Percentiles rank a stretch among this genome's conserved stretches.
These are phyloP conservation scores for Microhierax caerulescens DNA, from an alignment of 2,797 vertebrate species.

Conservation along the genomic window DNA sequence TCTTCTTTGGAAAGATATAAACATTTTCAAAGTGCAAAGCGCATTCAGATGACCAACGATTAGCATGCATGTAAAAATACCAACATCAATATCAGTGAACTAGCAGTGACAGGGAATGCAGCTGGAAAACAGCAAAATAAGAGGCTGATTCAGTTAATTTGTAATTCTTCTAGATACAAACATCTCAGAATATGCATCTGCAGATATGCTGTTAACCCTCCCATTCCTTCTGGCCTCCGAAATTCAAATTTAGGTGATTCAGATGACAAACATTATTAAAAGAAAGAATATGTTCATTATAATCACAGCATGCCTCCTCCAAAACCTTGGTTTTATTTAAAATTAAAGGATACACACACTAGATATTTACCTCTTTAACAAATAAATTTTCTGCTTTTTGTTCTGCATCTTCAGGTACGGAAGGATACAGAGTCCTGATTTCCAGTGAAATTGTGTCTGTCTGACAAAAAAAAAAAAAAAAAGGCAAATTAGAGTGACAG, in stretches of 20 bases:
- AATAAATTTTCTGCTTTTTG: slow-evolving; percentile 90
- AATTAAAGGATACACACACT: background rate
- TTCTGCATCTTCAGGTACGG: slow-evolving; percentile 92
- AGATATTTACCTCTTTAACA: slow-evolving; percentile 91
- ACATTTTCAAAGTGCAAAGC: background rate
- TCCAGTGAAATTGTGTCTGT: slow-evolving; percentile 89
- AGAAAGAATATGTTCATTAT: background rate
- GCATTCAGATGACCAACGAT: background rate
- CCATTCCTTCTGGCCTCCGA: background rate
- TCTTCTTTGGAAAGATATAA: background rate
- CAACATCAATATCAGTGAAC: background rate
- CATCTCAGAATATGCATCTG: background rate
- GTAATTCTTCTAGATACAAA: background rate
- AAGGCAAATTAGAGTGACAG: background rate
- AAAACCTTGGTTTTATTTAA: background rate
- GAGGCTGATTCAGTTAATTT: background rate
- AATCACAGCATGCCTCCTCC: background rate
- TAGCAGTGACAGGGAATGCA: background rate
- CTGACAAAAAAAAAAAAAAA: slow-evolving; percentile 67
- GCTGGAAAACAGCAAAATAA: background rate
- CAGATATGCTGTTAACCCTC: background rate
- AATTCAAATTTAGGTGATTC: background rate
- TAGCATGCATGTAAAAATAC: background rate
- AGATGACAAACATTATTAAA: background rate
- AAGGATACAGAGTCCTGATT: slow-evolving; percentile 88